Conservation (phyloP, 2,113 vertebrate species). For the Pelodiscus sinensis region DNA sequence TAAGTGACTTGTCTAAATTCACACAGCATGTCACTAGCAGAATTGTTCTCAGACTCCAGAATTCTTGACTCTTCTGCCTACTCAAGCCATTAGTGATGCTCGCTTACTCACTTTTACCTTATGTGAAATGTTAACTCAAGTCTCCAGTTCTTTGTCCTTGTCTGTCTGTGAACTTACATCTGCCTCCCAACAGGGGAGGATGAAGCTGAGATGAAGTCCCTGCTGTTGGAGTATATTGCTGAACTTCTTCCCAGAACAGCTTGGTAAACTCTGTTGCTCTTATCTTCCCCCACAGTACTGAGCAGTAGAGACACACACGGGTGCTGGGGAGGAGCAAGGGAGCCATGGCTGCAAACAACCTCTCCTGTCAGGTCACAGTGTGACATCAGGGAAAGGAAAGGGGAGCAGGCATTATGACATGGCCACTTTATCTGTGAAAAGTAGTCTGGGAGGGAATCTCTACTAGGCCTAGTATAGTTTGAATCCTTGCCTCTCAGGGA, state of each 20-base stretch:
- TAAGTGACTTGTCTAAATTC: neutral
- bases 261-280: slow-evolving; percentile 10
- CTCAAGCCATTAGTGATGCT: neutral
- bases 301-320: neutral
- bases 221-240: slow-evolving; percentile 34
- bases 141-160: neutral
- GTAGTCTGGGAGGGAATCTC: slow-evolving; percentile 22
- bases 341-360: neutral
- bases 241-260: slow-evolving; percentile 6
- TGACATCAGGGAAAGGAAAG: slow-evolving; percentile 60
- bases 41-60: neutral
- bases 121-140: neutral
- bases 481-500: slow-evolving; percentile 3
- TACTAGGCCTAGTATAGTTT: neutral
- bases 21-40: neutral
- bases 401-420: slow-evolving; percentile 1
- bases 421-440: slow-evolving; percentile 9
- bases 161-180: neutral
- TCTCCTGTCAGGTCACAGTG: slow-evolving; percentile 27
- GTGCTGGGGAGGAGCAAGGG: slow-evolving; percentile 33
- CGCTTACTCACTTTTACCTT: accelerated
- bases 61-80: neutral
- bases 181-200: neutral
- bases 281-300: slow-evolving; percentile 29
- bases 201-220: neutral